Conservation (phyloP, 2,797 vertebrate genomes). For the Dallia pectoralis region DNA sequence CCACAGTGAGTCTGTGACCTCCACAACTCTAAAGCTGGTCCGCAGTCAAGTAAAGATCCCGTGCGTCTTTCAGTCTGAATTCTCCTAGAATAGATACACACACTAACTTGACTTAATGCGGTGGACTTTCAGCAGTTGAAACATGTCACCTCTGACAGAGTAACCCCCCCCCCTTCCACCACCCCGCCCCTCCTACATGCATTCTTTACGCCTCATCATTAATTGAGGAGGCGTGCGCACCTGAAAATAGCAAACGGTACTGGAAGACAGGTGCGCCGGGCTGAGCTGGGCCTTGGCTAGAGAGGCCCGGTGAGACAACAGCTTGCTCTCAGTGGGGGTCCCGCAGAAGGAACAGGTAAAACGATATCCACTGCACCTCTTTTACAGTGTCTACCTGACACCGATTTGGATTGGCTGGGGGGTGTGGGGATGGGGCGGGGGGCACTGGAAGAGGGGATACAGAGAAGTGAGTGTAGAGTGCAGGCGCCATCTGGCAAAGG, state of each 20-base stretch:
- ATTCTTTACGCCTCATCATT: slow-evolving; percentile 50
- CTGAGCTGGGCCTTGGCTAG: slow-evolving; percentile 14
- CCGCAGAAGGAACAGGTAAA: slow-evolving; percentile 69
- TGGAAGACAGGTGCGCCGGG: slow-evolving; percentile 60
- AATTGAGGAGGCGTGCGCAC: slow-evolving; percentile 36
- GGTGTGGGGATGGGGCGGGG: slow-evolving; percentile 21
- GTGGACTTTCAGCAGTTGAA: slow-evolving; percentile 11
- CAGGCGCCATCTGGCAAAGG: slow-evolving; percentile 54
- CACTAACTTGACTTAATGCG: neutral
- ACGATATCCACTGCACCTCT: slow-evolving; percentile 69
- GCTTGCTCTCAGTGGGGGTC: slow-evolving; percentile 74
- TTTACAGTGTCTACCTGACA: slow-evolving; percentile 72
- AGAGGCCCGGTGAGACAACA: slow-evolving; percentile 62
- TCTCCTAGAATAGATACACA: neutral
- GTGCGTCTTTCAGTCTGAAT: slow-evolving; percentile 24
- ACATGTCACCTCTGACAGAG: neutral
- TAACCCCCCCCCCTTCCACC: too few species aligned
- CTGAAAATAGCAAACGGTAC: slow-evolving; percentile 40
- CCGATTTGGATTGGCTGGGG: slow-evolving; percentile 44
- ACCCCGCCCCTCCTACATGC: neutral
- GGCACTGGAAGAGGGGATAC: slow-evolving; percentile 32
- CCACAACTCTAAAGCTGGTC: neutral
- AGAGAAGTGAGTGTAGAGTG: slow-evolving; percentile 35
- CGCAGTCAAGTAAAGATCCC: slow-evolving; percentile 27
- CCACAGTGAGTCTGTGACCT: slow-evolving; percentile 5